Evolutionary conservation across 2,797 vertebrate species (phyloP), one percentile per base, ranked within the genome.

Genomic region (Melanotaenia parkinsoni): DNA sequence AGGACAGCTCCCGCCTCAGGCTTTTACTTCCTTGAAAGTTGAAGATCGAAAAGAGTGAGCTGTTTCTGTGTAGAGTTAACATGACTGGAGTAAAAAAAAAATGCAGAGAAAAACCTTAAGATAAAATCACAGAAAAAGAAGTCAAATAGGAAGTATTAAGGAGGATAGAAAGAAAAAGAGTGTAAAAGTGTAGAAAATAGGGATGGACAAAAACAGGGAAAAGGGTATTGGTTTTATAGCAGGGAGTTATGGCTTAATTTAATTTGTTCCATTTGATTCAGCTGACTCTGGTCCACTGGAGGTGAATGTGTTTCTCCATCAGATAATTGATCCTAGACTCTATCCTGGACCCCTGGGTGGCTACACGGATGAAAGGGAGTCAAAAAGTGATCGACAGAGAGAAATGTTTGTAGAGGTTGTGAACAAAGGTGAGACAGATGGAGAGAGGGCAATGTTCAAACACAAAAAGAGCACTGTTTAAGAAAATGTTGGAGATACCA

Each of bases 211-310:
- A 63, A 80, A 18, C 60, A 60, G 54, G 35, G 45, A 57, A 28
- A 60, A 47, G 38, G 40, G 67, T 83, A 82, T 86, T 83, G 85
- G 88, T 85, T 90, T 90, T 83, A 70, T 77, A 86, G 79, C 70
- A 30, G 20, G 65, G 77, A 90, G 85, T 88, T 90, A 86, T 91
- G 85, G 86, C 83, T 89, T 93, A 89, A 94, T 93, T 94, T 86
- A 90, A 88, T 93, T 93, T 92, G 90, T 91, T 90, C 89, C 84
- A 86, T 90, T 91, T 84, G 84, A 86, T 82, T 88, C 87, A 78
- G 90, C 86, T 90, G 91, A 82, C 86, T 92, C 88, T 89, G 88
- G 88, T 89, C 80, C 82, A 78, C 79, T 89, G 85, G 87, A 93
- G 91, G 88, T 87, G 84, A 90, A 87, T 88, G 88, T 88, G 84